These are phyloP conservation scores for Psittacus erithacus DNA, from an alignment of 2,113 vertebrate genomes.

Conservation along the genomic window DNA sequence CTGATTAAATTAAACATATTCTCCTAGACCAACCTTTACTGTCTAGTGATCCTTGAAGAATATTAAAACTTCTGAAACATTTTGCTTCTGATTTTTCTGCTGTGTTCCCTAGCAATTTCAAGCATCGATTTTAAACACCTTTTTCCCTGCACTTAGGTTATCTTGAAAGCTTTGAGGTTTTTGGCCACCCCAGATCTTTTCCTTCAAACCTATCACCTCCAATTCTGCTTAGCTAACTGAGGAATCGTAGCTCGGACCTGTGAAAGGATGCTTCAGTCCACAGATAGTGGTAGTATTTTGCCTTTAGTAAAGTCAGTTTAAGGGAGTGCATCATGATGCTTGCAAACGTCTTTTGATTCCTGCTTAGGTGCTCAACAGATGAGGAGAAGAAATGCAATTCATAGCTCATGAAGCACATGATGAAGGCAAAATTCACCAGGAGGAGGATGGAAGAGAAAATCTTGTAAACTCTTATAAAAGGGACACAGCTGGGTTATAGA, in stretches of 20 bases:
- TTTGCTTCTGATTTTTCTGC: neutral
- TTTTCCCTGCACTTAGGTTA: neutral
- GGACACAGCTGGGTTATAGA: neutral
- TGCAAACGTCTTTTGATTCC: neutral
- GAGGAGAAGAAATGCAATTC: neutral
- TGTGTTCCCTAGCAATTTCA: neutral
- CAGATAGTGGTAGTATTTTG: neutral
- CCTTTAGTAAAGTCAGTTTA: neutral
- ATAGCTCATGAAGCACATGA: neutral
- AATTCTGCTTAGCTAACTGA: neutral
- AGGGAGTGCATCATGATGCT: neutral
- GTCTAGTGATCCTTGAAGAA: neutral
- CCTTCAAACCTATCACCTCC: neutral
- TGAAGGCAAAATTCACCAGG: neutral
- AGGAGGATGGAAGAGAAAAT: neutral
- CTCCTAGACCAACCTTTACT: neutral
- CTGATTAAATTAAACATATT: neutral
- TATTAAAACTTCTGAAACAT: neutral
- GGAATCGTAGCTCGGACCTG: neutral
- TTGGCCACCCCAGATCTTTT: neutral
- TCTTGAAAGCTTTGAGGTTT: neutral
- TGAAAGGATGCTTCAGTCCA: neutral
- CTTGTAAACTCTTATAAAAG: neutral
- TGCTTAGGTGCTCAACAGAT: neutral
- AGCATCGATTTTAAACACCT: neutral